These are phyloP conservation scores for Kryptopterus vitreolus DNA, from an alignment of 2,797 vertebrate species.

Conservation along the genomic window DNA sequence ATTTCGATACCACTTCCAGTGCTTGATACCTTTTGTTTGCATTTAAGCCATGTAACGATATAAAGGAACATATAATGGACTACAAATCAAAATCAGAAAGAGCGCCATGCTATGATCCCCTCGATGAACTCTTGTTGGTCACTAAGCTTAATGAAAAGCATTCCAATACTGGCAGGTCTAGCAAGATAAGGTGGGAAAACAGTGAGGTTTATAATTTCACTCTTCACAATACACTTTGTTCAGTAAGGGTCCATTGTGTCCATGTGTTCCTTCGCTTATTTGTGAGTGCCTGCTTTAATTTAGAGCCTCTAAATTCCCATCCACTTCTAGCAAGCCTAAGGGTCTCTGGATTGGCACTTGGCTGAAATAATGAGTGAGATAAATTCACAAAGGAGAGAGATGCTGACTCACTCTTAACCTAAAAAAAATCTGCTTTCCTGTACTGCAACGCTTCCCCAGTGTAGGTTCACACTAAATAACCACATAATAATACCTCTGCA, in stretches of 20 bases:
- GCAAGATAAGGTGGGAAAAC: neutral
- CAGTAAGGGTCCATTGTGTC: neutral
- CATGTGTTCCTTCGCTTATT: neutral
- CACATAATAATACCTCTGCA: neutral
- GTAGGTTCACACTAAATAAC: neutral
- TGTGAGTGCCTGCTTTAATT: constrained; percentile 44
- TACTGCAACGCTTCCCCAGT: neutral
- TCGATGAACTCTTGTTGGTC: neutral
- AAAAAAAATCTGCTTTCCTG: neutral
- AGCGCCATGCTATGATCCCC: neutral
- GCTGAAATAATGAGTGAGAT: constrained; percentile 36
- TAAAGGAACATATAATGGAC: neutral
- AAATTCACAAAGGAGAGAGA: neutral
- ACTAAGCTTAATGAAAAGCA: neutral
- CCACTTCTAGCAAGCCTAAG: constrained; percentile 32
- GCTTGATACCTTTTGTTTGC: neutral
- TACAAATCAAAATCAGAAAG: neutral
- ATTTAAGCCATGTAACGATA: neutral
- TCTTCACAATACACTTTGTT: neutral
- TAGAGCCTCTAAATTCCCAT: constrained; percentile 34
- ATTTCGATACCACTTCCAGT: neutral
- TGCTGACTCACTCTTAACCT: constrained; percentile 1
- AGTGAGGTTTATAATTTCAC: neutral
- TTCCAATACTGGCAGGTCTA: neutral
- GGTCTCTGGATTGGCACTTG: constrained; percentile 26